phyloP scores from a whole-genome alignment of 2,113 vertebrate genomes.

The Percina caprodes region DNA sequence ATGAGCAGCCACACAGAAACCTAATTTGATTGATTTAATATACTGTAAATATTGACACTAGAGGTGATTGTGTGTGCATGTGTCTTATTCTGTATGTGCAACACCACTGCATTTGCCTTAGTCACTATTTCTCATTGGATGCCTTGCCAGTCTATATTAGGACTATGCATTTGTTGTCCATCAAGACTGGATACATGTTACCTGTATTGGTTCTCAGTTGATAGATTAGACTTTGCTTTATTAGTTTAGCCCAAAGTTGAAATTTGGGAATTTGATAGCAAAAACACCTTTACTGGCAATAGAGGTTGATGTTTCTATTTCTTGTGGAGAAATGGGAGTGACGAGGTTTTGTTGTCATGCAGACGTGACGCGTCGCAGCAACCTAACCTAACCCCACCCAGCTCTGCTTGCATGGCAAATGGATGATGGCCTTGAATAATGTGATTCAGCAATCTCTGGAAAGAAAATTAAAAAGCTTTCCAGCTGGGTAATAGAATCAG shows the following conservation, averaged over 20 bases:
- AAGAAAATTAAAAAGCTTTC: conserved; percentile 6
- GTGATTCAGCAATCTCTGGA: conserved; percentile 46
- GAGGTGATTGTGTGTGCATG: conserved; percentile 20
- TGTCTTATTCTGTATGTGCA: conserved; percentile 40
- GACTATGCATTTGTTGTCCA: conserved; percentile 33
- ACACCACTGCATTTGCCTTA: conserved; percentile 70
- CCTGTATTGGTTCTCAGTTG: conserved; percentile 6
- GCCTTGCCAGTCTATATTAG: conserved; percentile 66
- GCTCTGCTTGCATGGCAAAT: conserved; percentile 46
- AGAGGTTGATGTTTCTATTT: conserved; percentile 7
- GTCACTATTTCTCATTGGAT: conserved; percentile 63
- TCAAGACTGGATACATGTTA: conserved; percentile 22
- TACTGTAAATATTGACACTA: conserved; percentile 20
- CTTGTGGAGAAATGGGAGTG: not conserved
- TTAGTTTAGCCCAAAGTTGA: conserved; percentile 9
- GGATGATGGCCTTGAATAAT: conserved; percentile 24
- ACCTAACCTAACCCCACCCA: conserved; percentile 35
- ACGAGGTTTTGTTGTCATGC: conserved; percentile 9
- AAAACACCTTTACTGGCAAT: not conserved
- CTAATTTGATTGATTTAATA: conserved; percentile 24
- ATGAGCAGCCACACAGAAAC: not conserved
- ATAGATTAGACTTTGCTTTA: conserved; percentile 5
- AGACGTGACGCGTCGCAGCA: not conserved
- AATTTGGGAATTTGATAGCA: not conserved
- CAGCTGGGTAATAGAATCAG: not conserved